Percentiles rank a stretch among this genome's conserved stretches.
phyloP scores from a whole-genome alignment of 2,113 vertebrate species.

The Thamnophis sirtalis region DNA sequence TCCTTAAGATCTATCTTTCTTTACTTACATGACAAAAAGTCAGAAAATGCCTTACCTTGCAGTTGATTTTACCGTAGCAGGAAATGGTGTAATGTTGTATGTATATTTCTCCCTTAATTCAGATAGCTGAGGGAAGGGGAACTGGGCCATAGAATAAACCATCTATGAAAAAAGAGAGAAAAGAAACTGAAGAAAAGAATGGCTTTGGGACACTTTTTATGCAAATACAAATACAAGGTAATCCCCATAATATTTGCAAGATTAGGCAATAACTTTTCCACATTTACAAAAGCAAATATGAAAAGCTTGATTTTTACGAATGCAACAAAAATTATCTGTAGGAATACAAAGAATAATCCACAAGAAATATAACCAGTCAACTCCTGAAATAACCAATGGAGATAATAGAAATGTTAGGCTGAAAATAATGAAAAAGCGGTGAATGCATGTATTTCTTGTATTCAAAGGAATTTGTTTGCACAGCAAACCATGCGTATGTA shows the following conservation, averaged over 20 bases:
- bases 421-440: no score
- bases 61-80: conserved; percentile 80
- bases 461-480: background rate
- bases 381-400: background rate
- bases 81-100: conserved; percentile 97
- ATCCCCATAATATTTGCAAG: background rate
- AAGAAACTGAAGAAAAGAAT: background rate
- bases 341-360: conserved; percentile 20
- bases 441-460: background rate
- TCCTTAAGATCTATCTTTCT: background rate
- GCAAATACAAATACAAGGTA: conserved; percentile 7
- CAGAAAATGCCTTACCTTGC: conserved; percentile 76
- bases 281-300: conserved; percentile 6
- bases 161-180: conserved; percentile 69
- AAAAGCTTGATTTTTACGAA: conserved; percentile 16
- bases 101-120: conserved; percentile 98
- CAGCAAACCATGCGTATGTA: background rate
- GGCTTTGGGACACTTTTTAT: background rate
- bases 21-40: background rate
- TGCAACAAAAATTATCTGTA: conserved; percentile 16
- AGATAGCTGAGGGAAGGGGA: conserved; percentile 93
- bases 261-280: conserved; percentile 12
- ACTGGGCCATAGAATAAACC: conserved; percentile 92
- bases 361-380: conserved; percentile 13
- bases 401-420: background rate